A percentile compares a stretch with the other conserved stretches of the same genome.
Evolutionary conservation across 2,888 invertebrate genomes (phyloP).

Genomic region (Leptinotarsa haldemani): DNA sequence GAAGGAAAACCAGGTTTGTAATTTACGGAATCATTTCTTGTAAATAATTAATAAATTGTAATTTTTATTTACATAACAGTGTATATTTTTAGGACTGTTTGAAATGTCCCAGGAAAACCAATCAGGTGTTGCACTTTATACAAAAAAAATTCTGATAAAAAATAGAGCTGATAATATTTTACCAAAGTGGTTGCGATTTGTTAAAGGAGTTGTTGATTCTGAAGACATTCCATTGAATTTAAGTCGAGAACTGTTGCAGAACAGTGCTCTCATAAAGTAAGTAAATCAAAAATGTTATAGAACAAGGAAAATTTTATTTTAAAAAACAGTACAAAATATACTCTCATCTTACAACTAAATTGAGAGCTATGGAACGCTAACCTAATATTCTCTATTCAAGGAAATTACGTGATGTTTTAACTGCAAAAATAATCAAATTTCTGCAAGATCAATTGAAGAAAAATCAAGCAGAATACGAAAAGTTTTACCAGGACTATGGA

Average conservation of each 20-base stretch:
- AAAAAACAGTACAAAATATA: constrained; percentile 14
- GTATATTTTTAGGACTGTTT: constrained; percentile 74
- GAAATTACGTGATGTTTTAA: constrained; percentile 85
- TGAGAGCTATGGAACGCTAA: neutral
- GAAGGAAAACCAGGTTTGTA: constrained; percentile 75
- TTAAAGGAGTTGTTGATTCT: constrained; percentile 98
- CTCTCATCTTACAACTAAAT: neutral
- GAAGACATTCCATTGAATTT: constrained; percentile 98
- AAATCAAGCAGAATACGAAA: constrained; percentile 81
- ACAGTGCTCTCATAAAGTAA: constrained; percentile 88
- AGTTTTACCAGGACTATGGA: constrained; percentile 93
- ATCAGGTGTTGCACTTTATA: constrained; percentile 89
- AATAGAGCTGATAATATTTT: constrained; percentile 89
- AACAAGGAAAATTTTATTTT: neutral
- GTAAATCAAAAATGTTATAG: constrained; percentile 47
- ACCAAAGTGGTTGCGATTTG: constrained; percentile 94
- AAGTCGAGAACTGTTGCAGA: constrained; percentile 94
- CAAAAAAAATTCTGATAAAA: constrained; percentile 92
- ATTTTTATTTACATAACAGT: constrained; percentile 26
- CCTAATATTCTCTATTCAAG: constrained; percentile 63
- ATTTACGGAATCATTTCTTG: neutral
- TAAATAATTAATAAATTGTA: neutral
- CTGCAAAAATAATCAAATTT: constrained; percentile 85
- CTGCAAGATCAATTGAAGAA: constrained; percentile 87
- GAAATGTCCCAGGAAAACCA: constrained; percentile 89